These are phyloP conservation scores for Cyprinus carpio DNA, from an alignment of 2,113 vertebrate genomes.

Conservation along the genomic window DNA sequence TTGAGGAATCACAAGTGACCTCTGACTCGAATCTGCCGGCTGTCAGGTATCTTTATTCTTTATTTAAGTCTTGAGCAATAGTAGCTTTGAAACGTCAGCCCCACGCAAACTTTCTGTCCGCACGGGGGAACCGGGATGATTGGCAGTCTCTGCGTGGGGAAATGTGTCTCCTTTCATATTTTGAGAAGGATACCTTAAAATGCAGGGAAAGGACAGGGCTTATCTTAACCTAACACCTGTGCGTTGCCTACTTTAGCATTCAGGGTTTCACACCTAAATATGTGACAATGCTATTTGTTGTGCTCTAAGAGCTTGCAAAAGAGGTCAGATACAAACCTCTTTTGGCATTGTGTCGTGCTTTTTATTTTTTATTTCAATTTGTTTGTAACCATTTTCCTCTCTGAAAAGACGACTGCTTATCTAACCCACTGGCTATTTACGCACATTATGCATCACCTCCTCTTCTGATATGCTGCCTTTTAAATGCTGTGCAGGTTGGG, in stretches of 20 bases:
- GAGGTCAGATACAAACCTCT: constrained; percentile 57
- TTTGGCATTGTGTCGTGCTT: constrained; percentile 49
- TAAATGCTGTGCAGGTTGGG: constrained; percentile 32
- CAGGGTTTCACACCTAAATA: constrained; percentile 69
- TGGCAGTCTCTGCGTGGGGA: constrained; percentile 59
- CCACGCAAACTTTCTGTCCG: constrained; percentile 49
- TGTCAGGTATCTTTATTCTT: constrained; percentile 45
- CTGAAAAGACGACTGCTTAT: constrained; percentile 54
- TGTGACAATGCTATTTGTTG: constrained; percentile 76
- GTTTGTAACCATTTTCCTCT: constrained; percentile 28
- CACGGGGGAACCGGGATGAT: constrained; percentile 50
- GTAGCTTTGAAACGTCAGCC: constrained; percentile 1
- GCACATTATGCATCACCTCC: constrained; percentile 48
- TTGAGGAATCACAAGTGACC: constrained; percentile 37
- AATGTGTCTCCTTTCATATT: constrained; percentile 56
- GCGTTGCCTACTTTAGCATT: constrained; percentile 64
- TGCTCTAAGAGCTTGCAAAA: constrained; percentile 58
- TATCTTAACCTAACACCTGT: constrained; percentile 67
- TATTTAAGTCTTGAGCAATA: constrained; percentile 31
- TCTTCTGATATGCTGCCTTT: constrained; percentile 15
- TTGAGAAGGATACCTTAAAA: constrained; percentile 59
- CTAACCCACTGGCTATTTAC: constrained; percentile 44
- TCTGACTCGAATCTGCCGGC: constrained; percentile 44
- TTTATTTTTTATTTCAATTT: constrained; percentile 24
- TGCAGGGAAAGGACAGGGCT: constrained; percentile 59